Percentiles rank a stretch among this genome's conserved stretches.
Conservation (phyloP, 2,888 invertebrate genomes). For the Drosophila nigricruria region DNA sequence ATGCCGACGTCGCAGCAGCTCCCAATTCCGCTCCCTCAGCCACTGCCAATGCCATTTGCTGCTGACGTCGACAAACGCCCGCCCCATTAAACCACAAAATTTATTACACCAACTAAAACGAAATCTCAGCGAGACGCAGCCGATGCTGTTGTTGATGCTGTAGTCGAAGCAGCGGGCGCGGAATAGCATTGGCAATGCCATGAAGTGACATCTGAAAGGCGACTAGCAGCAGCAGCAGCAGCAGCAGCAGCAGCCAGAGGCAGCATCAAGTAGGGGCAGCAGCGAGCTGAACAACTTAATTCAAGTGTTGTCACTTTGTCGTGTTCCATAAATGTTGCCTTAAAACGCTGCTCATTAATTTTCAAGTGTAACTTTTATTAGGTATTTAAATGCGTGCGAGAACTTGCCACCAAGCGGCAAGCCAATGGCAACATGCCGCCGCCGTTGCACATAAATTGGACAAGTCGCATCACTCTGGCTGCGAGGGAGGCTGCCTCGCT, state of each 20-base stretch:
- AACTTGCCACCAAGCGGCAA: constrained; percentile 73
- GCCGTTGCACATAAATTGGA: constrained; percentile 76
- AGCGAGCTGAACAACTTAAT: constrained; percentile 78
- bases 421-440: constrained; percentile 79
- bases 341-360: constrained; percentile 84
- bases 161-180: constrained; percentile 29
- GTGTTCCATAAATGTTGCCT: constrained; percentile 79
- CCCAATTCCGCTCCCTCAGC: constrained; percentile 8
- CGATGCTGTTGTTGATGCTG: constrained; percentile 15
- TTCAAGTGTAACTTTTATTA: constrained; percentile 84
- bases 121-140: constrained; percentile 69
- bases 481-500: constrained; percentile 34
- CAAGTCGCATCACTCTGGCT: constrained; percentile 47
- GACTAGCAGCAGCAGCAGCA: constrained; percentile 32
- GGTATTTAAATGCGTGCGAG: constrained; percentile 81
- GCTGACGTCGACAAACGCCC: constrained; percentile 69
- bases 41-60: constrained; percentile 25
- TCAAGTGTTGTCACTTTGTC: constrained; percentile 83
- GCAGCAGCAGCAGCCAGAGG: constrained; percentile 12
- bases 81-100: constrained; percentile 85
- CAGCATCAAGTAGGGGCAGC: constrained; percentile 14
- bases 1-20: constrained; percentile 54
- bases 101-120: constrained; percentile 83
- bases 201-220: constrained; percentile 66
- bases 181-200: constrained; percentile 61